phyloP scores from a whole-genome alignment of 2,113 vertebrate species.

The Pterophyllum scalare region DNA sequence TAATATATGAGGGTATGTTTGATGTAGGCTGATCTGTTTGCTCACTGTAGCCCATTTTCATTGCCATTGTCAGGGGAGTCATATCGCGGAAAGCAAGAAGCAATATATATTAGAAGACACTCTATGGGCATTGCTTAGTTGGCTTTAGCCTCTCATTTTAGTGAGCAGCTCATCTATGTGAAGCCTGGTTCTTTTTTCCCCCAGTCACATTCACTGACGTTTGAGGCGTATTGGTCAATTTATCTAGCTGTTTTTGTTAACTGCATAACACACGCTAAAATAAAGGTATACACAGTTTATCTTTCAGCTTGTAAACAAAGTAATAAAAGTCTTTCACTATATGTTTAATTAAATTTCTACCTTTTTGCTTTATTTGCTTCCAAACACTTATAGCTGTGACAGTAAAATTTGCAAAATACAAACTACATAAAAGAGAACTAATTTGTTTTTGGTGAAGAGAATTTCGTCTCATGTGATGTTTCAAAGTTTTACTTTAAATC shows the following conservation, averaged over 20 bases:
- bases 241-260: not conserved
- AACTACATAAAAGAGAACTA: not conserved
- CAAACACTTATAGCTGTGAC: not conserved
- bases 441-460: not conserved
- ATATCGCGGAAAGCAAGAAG: conserved; percentile 41
- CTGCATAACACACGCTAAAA: not conserved
- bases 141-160: conserved; percentile 37
- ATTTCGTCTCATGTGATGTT: not conserved
- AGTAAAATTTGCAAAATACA: not conserved
- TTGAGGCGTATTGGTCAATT: not conserved
- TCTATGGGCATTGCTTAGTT: conserved; percentile 49
- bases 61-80: conserved; percentile 69
- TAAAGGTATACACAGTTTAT: not conserved
- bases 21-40: conserved; percentile 75
- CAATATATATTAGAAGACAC: conserved; percentile 53
- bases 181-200: not conserved
- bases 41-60: conserved; percentile 72
- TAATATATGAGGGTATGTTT: conserved; percentile 78
- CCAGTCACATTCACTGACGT: not conserved
- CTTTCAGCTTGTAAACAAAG: not conserved
- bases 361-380: not conserved
- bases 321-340: not conserved
- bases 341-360: conserved; percentile 25
- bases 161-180: not conserved
- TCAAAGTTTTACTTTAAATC: not conserved